Base-by-base conservation (phyloP, 2,888 invertebrate species). In the Cantharis rufa region DNA sequence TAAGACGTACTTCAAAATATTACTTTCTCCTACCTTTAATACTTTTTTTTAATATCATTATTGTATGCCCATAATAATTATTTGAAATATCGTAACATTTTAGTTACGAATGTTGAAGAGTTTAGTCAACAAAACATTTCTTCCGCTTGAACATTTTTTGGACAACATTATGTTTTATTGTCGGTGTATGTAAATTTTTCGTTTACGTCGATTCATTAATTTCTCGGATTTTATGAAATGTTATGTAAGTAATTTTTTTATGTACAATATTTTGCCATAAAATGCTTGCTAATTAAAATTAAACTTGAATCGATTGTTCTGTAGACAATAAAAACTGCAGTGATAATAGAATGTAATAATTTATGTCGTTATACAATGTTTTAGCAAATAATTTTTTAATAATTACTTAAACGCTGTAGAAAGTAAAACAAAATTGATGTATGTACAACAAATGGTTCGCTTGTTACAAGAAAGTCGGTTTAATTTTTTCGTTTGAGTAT, bases 11-110 rank as follows among this genome's bases (percentile, higher is more conserved):
- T n/a, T n/a, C n/a, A n/a, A 48, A 48, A n/a, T n/a, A 48, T 66
- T 66, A 70, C 63, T 77, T 77, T 77, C 76, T 77, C 76, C 76
- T 77, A 70, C 76, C 73, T 77, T 28, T 69, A 66, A 28, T 62
- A 16, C 68, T 73, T 73, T 74, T 66, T 62, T 21, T 21, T 21
- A 21, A 66, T 77, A 61, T 77, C 27, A 71, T 32, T 71, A 70
- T 70, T 70, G 27, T 63, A 66, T 70, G 73, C 70, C 71, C 70
- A 70, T 61, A 15, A 63, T 61, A 64, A 76, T 77, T 73, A 77
- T 66, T 61, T 48, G 48, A 5, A 69, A 70, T 68, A 61, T 15
- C 32, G 15, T 16, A 15, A 70, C 70, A 70, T 70, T 77, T 68
- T 73, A 74, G 64, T 77, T 62, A 62, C 28, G 15, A 70, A 66